phyloP scores from a whole-genome alignment of 2,113 vertebrate species.

The Seriola quinqueradiata region DNA sequence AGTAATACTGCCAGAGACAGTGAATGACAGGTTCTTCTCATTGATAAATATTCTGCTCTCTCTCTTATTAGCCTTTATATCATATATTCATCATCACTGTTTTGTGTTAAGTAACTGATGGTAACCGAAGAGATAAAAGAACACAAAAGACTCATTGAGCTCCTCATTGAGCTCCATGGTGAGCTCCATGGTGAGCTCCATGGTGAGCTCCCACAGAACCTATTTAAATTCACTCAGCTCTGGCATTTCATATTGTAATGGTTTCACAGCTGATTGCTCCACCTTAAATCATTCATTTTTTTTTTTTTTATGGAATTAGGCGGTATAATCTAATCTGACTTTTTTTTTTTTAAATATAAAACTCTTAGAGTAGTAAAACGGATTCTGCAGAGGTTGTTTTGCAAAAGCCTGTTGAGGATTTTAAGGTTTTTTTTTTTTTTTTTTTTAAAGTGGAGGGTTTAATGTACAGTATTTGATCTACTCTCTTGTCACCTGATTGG shows the following conservation, averaged over 20 bases:
- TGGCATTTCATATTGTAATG: conserved; percentile 6
- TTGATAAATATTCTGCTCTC: neutral
- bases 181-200: neutral
- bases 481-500: conserved; percentile 7
- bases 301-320: neutral
- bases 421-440: neutral
- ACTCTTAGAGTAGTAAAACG: neutral
- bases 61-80: neutral
- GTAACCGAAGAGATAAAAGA: neutral
- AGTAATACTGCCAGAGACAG: neutral
- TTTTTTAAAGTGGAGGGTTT: neutral
- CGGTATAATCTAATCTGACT: neutral
- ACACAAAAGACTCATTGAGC: conserved; percentile 1
- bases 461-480: neutral
- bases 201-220: neutral
- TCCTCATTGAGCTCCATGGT: too few relatives aligned
- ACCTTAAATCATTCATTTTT: too few relatives aligned
- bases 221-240: neutral
- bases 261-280: neutral
- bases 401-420: neutral
- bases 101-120: conserved; percentile 6
- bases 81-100: conserved; percentile 8
- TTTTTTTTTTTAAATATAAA: neutral
- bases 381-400: neutral
- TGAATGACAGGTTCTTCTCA: neutral